Conservation (phyloP, 2,113 vertebrate species). For the Muntiacus reevesi region DNA sequence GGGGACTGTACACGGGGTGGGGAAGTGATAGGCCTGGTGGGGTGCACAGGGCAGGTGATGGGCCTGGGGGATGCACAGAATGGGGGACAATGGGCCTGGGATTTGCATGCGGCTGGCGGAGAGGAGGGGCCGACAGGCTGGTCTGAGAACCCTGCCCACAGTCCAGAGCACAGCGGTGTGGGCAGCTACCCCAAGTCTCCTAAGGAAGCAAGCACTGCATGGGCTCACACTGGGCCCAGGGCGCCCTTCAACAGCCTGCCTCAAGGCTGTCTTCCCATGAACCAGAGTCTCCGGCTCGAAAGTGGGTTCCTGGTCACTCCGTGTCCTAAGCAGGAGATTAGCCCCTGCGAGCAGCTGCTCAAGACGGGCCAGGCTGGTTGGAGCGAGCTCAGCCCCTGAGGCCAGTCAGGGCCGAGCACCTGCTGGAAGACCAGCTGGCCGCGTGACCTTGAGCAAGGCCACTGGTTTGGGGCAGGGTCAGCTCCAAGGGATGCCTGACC, state of each 20-base stretch:
- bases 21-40: too few relatives aligned
- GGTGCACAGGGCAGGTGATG: neutral
- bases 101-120: fast-evolving
- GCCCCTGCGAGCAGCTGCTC: neutral
- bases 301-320: neutral
- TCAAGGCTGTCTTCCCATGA: fast-evolving
- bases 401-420: fast-evolving
- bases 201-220: too few relatives aligned
- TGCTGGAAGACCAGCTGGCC: fast-evolving
- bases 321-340: too few relatives aligned
- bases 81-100: neutral
- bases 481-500: neutral
- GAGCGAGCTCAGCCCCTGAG: neutral
- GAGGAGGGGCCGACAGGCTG: neutral
- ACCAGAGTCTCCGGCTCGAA: fast-evolving
- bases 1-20: too few relatives aligned
- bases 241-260: neutral
- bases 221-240: fast-evolving
- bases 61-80: too few relatives aligned
- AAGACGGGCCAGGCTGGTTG: fast-evolving
- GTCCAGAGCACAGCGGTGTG: neutral
- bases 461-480: fast-evolving
- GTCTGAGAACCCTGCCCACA: neutral
- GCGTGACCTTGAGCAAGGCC: neutral
- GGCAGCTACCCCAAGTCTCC: too few relatives aligned